Conservation (phyloP, 92 coral and sea anemone genomes). For the Ricordea florida region DNA sequence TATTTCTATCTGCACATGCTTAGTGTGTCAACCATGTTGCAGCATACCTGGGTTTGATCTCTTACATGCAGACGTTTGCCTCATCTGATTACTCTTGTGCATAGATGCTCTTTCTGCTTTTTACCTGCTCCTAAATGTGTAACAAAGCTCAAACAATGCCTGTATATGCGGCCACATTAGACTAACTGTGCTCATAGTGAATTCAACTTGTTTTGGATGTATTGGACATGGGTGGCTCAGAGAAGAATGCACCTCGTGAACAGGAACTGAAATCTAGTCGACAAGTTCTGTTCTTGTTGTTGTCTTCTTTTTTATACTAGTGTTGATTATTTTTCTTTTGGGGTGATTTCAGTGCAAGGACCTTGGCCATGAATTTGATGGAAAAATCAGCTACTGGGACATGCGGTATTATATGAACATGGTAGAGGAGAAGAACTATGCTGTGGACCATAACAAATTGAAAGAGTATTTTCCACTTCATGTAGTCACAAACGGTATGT, state of each 20-base stretch:
- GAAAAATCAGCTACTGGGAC: slow-evolving; percentile 96
- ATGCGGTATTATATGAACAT: slow-evolving; percentile 90
- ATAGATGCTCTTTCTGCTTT: no score
- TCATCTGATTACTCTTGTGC: no score
- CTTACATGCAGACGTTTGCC: no score
- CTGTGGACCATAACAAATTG: slow-evolving; percentile 90
- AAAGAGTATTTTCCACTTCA: slow-evolving; percentile 92
- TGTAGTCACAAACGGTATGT: slow-evolving; percentile 92
- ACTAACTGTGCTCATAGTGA: no score
- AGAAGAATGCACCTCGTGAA: neutral
- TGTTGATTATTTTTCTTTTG: neutral
- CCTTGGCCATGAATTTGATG: slow-evolving; percentile 81
- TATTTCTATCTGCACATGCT: no score
- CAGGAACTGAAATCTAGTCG: neutral
- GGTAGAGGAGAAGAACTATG: slow-evolving; percentile 93
- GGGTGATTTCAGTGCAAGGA: slow-evolving; percentile 68
- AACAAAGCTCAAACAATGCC: no score
- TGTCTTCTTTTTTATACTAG: neutral
- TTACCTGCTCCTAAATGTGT: no score
- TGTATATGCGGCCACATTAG: no score
- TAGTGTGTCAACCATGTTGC: no score
- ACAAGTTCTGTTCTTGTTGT: neutral
- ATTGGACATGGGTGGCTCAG: no score
- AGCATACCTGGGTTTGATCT: no score
- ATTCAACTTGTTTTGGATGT: no score